These are phyloP conservation scores for Forbesichthys papilliferus DNA, from an alignment of 2,113 vertebrate species.

Conservation along the genomic window DNA sequence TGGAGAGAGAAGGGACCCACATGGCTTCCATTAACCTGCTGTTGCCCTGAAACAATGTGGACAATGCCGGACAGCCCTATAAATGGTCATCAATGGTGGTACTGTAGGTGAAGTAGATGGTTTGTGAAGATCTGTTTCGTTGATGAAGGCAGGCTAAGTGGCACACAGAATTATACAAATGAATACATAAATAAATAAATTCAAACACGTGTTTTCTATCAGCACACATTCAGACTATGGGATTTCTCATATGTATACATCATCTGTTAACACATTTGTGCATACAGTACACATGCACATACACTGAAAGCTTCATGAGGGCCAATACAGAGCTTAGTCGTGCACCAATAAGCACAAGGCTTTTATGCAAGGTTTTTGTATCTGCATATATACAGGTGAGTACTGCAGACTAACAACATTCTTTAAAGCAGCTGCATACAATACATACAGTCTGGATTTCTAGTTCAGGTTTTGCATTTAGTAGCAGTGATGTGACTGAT, in stretches of 20 bases:
- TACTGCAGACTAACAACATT: slow-evolving; percentile 56
- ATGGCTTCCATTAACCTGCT: slow-evolving; percentile 71
- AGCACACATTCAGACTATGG: slow-evolving; percentile 17
- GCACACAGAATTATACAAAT: slow-evolving; percentile 1
- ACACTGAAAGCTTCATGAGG: slow-evolving; percentile 43
- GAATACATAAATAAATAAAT: slow-evolving; percentile 30
- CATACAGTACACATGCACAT: slow-evolving; percentile 23
- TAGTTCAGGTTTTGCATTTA: no score
- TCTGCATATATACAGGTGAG: slow-evolving; percentile 42
- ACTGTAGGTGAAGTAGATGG: slow-evolving; percentile 5
- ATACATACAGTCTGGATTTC: no score
- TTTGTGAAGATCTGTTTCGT: slow-evolving; percentile 43
- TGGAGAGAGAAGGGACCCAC: slow-evolving; percentile 36
- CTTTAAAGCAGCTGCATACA: slow-evolving; percentile 24
- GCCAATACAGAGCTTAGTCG: slow-evolving; percentile 51
- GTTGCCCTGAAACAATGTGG: slow-evolving; percentile 57
- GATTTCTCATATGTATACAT: not conserved
- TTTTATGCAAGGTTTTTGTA: slow-evolving; percentile 60
- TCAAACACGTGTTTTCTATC: slow-evolving; percentile 30
- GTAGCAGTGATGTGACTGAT: no score
- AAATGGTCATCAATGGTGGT: slow-evolving; percentile 50
- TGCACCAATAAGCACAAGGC: slow-evolving; percentile 42
- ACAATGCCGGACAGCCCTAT: slow-evolving; percentile 46
- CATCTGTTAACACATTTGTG: slow-evolving; percentile 27
- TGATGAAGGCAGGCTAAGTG: slow-evolving; percentile 24